Percentiles rank a stretch among this genome's conserved stretches.
These are phyloP conservation scores for Hylaea fasciaria DNA, from an alignment of 2,888 invertebrate species.

Conservation along the genomic window DNA sequence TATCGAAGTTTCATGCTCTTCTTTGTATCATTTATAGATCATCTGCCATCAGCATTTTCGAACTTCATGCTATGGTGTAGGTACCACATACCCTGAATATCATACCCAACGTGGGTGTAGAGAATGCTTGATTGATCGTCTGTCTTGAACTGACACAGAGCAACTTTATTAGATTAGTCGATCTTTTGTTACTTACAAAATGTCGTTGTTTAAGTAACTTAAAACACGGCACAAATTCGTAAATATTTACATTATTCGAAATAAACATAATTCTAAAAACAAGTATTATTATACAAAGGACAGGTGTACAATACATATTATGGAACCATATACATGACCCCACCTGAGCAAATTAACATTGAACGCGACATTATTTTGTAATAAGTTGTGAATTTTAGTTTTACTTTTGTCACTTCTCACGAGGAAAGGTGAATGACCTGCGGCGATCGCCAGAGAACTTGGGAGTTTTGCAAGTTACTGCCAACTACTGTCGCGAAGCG, in stretches of 20 bases:
- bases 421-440: constrained; percentile 58
- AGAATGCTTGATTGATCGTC: not conserved
- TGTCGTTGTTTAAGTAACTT: no score
- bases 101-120: not conserved
- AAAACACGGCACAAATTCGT: not conserved
- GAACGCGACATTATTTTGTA: constrained; percentile 50
- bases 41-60: not conserved
- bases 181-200: not conserved
- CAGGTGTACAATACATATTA: constrained; percentile 3
- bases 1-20: not conserved
- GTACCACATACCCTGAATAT: not conserved
- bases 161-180: not conserved
- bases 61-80: not conserved
- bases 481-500: constrained; percentile 38
- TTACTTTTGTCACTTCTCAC: constrained; percentile 76
- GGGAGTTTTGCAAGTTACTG: constrained; percentile 54
- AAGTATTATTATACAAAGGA: not conserved
- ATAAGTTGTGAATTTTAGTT: constrained; percentile 65
- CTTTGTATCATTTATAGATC: not conserved
- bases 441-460: constrained; percentile 53
- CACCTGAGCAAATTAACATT: constrained; percentile 45
- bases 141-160: not conserved
- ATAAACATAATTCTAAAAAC: not conserved
- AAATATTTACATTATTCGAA: not conserved
- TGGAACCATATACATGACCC: constrained; percentile 5